These are phyloP conservation scores for Stegodyphus dumicola DNA, from an alignment of 1,140 invertebrate species.

Conservation along the genomic window DNA sequence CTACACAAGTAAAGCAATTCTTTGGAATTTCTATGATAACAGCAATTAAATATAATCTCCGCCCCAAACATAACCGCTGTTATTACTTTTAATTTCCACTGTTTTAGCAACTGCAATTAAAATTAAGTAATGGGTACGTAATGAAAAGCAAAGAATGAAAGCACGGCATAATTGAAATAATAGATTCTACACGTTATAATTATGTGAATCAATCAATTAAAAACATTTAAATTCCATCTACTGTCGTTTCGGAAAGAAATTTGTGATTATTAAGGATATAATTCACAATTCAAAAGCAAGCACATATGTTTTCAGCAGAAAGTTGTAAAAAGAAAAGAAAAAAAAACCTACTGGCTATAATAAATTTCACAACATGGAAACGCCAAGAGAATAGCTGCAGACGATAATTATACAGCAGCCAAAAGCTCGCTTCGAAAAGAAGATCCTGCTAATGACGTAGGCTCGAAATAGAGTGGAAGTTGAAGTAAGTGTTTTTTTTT, in stretches of 20 bases:
- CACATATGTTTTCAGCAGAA: too few relatives aligned
- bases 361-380: background rate
- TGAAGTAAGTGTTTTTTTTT: constrained; percentile 31
- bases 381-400: constrained; percentile 21
- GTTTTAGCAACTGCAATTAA: constrained; percentile 5
- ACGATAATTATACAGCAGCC: constrained; percentile 46
- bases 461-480: constrained; percentile 48
- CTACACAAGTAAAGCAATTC: too few relatives aligned
- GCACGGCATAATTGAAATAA: background rate
- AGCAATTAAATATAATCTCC: background rate
- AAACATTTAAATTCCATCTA: background rate
- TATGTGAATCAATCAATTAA: constrained; percentile 14
- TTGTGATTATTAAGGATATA: too few relatives aligned
- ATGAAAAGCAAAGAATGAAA: too few relatives aligned
- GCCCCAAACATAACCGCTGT: background rate
- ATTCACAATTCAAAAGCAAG: too few relatives aligned
- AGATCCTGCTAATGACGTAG: constrained; percentile 51
- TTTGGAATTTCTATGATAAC: too few relatives aligned
- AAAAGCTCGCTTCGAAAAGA: constrained; percentile 42
- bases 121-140: background rate
- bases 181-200: background rate
- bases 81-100: background rate
- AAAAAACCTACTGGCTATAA: too few relatives aligned
- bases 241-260: background rate
- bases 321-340: too few relatives aligned